phyloP scores from a whole-genome alignment of 2,113 vertebrate species.

The Nesospiza acunhae region DNA sequence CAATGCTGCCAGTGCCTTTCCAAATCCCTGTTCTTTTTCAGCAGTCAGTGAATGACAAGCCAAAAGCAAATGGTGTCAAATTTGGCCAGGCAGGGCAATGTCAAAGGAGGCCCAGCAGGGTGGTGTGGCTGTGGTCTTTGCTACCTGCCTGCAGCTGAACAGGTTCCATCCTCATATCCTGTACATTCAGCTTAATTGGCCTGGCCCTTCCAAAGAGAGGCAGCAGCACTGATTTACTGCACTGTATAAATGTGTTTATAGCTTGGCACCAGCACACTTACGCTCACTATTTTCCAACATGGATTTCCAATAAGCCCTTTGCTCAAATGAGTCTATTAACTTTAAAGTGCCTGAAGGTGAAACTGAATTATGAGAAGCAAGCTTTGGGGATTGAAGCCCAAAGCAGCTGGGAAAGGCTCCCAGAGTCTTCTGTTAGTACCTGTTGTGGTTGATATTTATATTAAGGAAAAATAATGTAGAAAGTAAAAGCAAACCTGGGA shows the following conservation, averaged over 20 bases:
- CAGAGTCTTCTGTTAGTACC: background rate
- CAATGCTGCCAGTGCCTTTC: background rate
- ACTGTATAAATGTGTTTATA: slow-evolving; percentile 64
- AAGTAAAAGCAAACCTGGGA: background rate
- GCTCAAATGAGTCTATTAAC: slow-evolving; percentile 48
- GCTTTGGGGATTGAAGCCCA: background rate
- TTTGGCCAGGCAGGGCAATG: background rate
- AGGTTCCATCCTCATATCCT: slow-evolving; percentile 17
- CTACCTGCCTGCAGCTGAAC: background rate
- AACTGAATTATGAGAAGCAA: background rate
- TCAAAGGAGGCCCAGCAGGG: background rate
- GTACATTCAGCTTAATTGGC: background rate
- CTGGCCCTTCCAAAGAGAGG: background rate
- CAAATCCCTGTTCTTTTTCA: background rate
- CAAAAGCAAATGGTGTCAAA: background rate
- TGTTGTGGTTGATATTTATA: background rate
- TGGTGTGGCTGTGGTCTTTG: background rate
- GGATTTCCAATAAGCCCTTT: slow-evolving; percentile 40
- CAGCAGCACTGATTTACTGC: slow-evolving; percentile 26
- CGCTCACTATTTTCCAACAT: slow-evolving; percentile 2
- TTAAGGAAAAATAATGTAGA: background rate
- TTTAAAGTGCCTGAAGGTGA: slow-evolving; percentile 30
- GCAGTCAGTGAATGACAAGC: background rate
- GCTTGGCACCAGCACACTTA: slow-evolving; percentile 44
- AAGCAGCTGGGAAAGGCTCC: slow-evolving; percentile 15